Evolutionary conservation across 2,888 invertebrate genomes (phyloP), one percentile per base, ranked within the genome.

Genomic region (Capitulum mitella): DNA sequence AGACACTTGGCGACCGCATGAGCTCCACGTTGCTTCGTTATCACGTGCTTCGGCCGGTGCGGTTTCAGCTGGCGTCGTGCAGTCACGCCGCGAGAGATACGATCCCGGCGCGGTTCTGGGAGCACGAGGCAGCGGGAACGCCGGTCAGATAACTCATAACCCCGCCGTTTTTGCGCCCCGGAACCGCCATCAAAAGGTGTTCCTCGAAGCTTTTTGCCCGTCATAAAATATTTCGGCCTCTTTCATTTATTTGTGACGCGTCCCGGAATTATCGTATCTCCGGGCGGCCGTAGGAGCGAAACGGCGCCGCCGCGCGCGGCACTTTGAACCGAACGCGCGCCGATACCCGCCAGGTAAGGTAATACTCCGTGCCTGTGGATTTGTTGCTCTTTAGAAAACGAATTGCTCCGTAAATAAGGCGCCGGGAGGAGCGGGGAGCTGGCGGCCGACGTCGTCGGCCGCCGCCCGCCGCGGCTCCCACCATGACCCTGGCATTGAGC

Each of bases 201-300:
- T 40, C 70, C 70, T 70, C 70, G 10, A 34, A 6, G 10, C 70
- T 70, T 70, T 70, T 70, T 70, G 40, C 26, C 70, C 26, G 37
- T 12, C 70, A 26, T 70, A 40, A 70, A 70, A 70, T 40, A 70
- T 70, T 70, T 70, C 70, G 70, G 70, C 40, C 40, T 40, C 70
- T 70, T 70, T 70, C 70, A 70, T 70, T 70, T 70, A 70, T 70
- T 70, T 70, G 70, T 70, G 70, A 70, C 26, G 70, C 70, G 37
- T 40, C 40, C 26, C 3, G 10, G 37, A 40, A 70, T 40, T 37
- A 70, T 40, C 70, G 70, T 37, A 70, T 37, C 40, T 40, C 16
- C 37, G 2, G 70, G 70, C 22, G 19, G 40, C 26, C 8, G 70
- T 70, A 70, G 34, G 40, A 40, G 70, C 37, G 70, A 16, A 37